Base-by-base conservation (phyloP, 2,797 vertebrate genomes). In the Dromococcyx pavoninus region DNA sequence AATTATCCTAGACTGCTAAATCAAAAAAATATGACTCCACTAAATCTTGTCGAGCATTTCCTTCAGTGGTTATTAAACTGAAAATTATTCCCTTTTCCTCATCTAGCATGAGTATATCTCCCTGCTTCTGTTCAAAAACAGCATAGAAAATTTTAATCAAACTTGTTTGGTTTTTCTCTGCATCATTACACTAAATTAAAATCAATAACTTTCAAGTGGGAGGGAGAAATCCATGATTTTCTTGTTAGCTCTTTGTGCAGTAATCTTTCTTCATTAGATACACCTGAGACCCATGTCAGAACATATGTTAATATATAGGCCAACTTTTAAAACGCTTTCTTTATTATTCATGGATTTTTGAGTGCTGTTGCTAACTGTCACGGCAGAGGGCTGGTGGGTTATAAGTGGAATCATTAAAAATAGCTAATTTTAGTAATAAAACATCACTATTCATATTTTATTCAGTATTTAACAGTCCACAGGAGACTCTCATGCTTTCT, bases 381-480 rank as follows among this genome's bases (percentile, higher is more conserved):
- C 28, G 12, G 91, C 93, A 94, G 67, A 91, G 74, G 80, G 65
- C 54, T 96, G 83, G 74, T 0, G 1, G 70, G 67, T 81, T 96
- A 33, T 77, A 94, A 94, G 93, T 54, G 61, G 89, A 89, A 85
- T 86, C 71, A 85, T 90, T 97, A 93, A 96, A 96, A 96, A 93
- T 89, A 96, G 64, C 86, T 93, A 83, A 73, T 93, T 94, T 93
- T 89, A 94, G 86, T 90, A 95, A 87, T 65, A 94, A 84, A 80
- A 82, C 56, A 90, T 67, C n/a, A 76, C 67, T 84, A 54, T 77
- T 93, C 86, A 87, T 94, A 93, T 93, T 94, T 94, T 93, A 92
- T 91, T 94, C 10, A n/a, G 80, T 74, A 90, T 93, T 87, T 96
- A 93, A 91, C 84, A 84, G 83, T 90, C 80, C 74, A 87, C 80